phyloP scores from a whole-genome alignment of 2,888 invertebrate genomes.

The Deilephila elpenor region DNA sequence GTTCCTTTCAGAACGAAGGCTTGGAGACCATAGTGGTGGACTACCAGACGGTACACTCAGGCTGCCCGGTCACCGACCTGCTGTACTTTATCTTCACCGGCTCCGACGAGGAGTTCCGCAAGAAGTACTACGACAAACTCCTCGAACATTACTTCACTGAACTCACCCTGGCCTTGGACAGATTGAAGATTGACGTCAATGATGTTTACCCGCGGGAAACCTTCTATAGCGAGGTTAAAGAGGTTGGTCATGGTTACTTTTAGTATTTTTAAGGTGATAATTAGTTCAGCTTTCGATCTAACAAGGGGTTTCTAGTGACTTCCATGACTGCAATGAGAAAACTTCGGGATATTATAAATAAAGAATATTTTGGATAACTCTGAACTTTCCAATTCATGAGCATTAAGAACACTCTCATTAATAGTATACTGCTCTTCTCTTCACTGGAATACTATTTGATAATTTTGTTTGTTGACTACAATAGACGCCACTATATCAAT shows the following conservation, averaged over 20 bases:
- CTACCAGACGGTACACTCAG: constrained; percentile 58
- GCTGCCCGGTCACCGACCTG: constrained; percentile 54
- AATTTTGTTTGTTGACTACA: too few species aligned
- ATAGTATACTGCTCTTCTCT: too few species aligned
- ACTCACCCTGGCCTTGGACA: constrained; percentile 45
- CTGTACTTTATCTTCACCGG: constrained; percentile 59
- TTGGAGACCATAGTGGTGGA: constrained; percentile 54
- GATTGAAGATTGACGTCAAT: constrained; percentile 48
- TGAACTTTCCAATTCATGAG: too few species aligned
- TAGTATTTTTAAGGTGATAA: too few species aligned
- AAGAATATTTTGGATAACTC: too few species aligned
- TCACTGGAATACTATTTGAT: too few species aligned
- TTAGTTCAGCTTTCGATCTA: too few species aligned
- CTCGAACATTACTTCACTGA: constrained; percentile 54
- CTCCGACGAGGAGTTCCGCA: constrained; percentile 57
- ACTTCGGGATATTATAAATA: too few species aligned
- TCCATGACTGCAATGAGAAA: too few species aligned
- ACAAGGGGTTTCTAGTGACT: too few species aligned
- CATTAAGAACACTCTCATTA: too few species aligned
- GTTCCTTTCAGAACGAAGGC: constrained; percentile 40
- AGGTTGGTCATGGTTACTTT: constrained; percentile 41
- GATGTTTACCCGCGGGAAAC: constrained; percentile 53
- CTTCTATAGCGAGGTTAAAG: constrained; percentile 53
- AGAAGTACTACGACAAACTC: constrained; percentile 47
- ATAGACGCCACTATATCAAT: too few species aligned